Conservation (phyloP, 2,888 invertebrate genomes). For the Kuschelorhynchus macadamiae region DNA sequence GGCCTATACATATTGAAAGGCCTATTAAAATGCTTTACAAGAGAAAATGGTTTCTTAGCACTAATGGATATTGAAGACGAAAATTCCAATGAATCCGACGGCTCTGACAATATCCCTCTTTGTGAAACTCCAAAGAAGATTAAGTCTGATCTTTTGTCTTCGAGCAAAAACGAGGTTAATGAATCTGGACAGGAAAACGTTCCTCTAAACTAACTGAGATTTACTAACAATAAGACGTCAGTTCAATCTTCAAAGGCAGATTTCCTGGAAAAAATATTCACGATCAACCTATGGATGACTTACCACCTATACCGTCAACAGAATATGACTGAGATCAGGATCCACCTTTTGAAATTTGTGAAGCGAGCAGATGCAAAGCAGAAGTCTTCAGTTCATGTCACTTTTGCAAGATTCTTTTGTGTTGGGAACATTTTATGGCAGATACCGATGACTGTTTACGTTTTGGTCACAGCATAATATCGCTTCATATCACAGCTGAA, state of each 20-base stretch:
- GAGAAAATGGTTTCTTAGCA: too few relatives aligned
- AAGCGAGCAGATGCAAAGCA: too few relatives aligned
- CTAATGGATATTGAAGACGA: too few relatives aligned
- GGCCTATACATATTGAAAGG: too few relatives aligned
- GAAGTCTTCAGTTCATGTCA: constrained; percentile 33
- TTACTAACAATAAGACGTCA: background rate
- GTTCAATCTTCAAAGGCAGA: constrained; percentile 11
- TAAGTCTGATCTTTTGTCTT: background rate
- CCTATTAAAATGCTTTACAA: too few relatives aligned
- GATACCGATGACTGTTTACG: constrained; percentile 16
- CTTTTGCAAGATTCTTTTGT: constrained; percentile 24
- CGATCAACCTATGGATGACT: background rate
- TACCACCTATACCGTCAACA: constrained; percentile 13
- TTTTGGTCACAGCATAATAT: constrained; percentile 13
- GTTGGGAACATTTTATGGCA: constrained; percentile 29
- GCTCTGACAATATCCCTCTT: background rate
- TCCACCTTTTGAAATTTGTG: constrained; percentile 28
- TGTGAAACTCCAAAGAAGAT: background rate
- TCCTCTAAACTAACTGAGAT: constrained; percentile 3
- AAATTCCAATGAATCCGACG: background rate
- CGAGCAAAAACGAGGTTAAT: background rate
- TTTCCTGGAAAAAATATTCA: constrained; percentile 7
- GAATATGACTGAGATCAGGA: constrained; percentile 30
- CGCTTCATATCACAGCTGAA: constrained; percentile 8
- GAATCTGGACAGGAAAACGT: constrained; percentile 5